These are phyloP conservation scores for Cherax quadricarinatus DNA, from an alignment of 1,140 invertebrate species.

Conservation along the genomic window DNA sequence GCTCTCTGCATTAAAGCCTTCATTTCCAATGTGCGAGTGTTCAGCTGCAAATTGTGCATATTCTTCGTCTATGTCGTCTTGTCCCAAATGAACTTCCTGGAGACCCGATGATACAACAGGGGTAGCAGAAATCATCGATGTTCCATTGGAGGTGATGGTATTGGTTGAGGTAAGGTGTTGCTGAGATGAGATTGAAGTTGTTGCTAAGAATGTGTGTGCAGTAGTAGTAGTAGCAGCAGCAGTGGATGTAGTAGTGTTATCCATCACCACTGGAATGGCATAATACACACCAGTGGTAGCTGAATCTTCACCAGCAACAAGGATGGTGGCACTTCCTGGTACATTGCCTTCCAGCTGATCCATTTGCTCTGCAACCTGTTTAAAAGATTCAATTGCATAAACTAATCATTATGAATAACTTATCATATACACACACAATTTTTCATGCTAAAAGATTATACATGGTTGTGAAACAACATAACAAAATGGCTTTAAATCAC, in stretches of 20 bases:
- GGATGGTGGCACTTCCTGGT: conserved; percentile 56
- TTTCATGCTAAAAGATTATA: too few relatives aligned
- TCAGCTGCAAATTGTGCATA: conserved; percentile 66
- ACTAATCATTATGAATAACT: too few relatives aligned
- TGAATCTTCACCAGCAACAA: conserved; percentile 64
- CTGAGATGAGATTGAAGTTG: conserved; percentile 10
- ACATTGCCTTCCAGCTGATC: conserved; percentile 65
- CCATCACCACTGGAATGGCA: conserved; percentile 64
- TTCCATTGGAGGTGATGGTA: conserved; percentile 57
- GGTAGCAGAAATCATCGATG: conserved; percentile 26
- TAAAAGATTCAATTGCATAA: not conserved
- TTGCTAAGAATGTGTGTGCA: conserved; percentile 1
- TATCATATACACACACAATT: too few relatives aligned
- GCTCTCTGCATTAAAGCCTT: conserved; percentile 29
- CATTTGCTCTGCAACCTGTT: conserved; percentile 71
- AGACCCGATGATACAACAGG: conserved; percentile 10
- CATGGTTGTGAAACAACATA: too few relatives aligned
- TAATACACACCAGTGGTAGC: conserved; percentile 63
- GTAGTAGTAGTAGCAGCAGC: not conserved
- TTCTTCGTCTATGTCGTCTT: conserved; percentile 57
- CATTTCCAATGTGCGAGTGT: conserved; percentile 52
- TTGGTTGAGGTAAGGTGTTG: not conserved
- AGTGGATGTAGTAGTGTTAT: conserved; percentile 19
- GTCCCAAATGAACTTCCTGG: conserved; percentile 50
- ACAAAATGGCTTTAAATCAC: too few relatives aligned